A percentile compares a stretch with the other conserved stretches of the same genome.
phyloP scores from a whole-genome alignment of 2,113 vertebrate species.

The Engraulis encrasicolus region DNA sequence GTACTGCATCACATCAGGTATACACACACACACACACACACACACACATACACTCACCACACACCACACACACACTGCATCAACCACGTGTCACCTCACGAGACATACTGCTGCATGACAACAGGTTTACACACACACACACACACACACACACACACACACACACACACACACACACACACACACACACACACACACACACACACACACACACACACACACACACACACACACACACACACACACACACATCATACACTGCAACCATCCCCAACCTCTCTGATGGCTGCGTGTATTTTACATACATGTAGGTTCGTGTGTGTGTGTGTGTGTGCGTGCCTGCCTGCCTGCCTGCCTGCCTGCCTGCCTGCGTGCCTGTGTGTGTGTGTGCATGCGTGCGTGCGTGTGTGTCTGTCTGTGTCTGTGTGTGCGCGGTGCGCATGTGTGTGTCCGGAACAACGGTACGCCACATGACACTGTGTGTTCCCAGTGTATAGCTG shows the following conservation, averaged over 20 bases:
- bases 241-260: constrained; percentile 78
- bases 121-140: constrained; percentile 64
- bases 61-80: constrained; percentile 59
- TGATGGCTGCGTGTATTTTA: too few relatives aligned
- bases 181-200: background rate
- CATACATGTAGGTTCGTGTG: too few relatives aligned
- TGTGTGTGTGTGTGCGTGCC: too few relatives aligned
- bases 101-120: constrained; percentile 81
- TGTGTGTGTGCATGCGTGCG: background rate
- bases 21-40: background rate
- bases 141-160: background rate
- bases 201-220: background rate
- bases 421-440: background rate
- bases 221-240: too few relatives aligned
- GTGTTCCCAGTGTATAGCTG: background rate
- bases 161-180: constrained; percentile 23
- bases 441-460: too few relatives aligned
- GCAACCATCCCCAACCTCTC: too few relatives aligned
- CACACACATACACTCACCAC: background rate
- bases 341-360: too few relatives aligned
- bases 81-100: constrained; percentile 78
- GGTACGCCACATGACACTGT: background rate
- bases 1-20: constrained; percentile 82
- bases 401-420: background rate
- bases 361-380: too few relatives aligned